Percentiles rank a stretch among this genome's conserved stretches.
Conservation (phyloP, 1,140 invertebrate species). For the Drosophila ficusphila region DNA sequence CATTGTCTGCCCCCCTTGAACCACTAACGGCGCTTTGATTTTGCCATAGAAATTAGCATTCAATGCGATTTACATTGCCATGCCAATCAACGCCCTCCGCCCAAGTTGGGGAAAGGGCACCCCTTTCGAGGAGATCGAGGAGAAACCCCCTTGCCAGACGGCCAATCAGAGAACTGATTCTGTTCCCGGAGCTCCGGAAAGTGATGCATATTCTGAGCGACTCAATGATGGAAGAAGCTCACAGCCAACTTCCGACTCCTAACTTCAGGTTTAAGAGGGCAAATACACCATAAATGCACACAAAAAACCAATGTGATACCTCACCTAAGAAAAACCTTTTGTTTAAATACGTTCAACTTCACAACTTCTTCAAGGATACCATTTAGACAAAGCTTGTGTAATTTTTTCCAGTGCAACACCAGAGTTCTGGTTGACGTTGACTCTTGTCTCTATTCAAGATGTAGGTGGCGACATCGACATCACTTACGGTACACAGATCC, state of each 20-base stretch:
- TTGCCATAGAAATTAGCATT: constrained; percentile 72
- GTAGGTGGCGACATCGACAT: constrained; percentile 78
- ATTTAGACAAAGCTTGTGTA: no score
- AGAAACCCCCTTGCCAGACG: background rate
- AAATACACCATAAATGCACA: no score
- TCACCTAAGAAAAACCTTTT: no score
- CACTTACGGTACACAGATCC: constrained; percentile 73
- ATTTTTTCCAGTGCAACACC: constrained; percentile 13
- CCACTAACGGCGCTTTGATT: constrained; percentile 71
- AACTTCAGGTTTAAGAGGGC: no score
- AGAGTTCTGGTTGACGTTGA: constrained; percentile 19
- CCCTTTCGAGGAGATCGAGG: no score
- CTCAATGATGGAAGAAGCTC: background rate
- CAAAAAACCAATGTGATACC: no score
- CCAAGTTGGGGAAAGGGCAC: background rate
- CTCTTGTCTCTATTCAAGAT: constrained; percentile 45
- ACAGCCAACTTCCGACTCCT: constrained; percentile 24
- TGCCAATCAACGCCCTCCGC: constrained; percentile 73
- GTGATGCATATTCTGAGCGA: constrained; percentile 60
- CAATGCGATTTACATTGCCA: constrained; percentile 67
- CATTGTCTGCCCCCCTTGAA: constrained; percentile 54
- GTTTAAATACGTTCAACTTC: no score
- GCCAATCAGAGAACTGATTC: constrained; percentile 40
- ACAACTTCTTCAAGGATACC: no score
- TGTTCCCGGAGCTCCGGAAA: constrained; percentile 14